These are phyloP conservation scores for Heliocidaris tuberculata DNA, from an alignment of 35 echinoderm and acorn worm species.

Conservation along the genomic window DNA sequence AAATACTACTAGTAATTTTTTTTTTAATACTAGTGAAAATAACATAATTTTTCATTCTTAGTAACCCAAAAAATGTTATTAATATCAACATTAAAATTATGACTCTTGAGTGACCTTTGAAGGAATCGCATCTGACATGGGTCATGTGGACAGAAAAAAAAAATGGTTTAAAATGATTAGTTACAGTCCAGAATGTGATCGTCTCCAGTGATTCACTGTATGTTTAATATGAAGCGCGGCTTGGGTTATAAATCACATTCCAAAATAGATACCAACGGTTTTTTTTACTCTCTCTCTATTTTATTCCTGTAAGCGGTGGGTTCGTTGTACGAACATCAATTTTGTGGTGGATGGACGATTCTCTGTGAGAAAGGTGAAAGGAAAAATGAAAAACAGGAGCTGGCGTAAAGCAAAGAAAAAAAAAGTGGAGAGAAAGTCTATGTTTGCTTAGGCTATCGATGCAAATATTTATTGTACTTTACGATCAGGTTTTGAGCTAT, in stretches of 20 bases:
- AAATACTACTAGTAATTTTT: too few species aligned
- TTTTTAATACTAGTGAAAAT: too few species aligned
- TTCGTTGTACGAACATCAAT: background rate
- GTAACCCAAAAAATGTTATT: too few species aligned
- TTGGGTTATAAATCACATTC: conserved; percentile 34
- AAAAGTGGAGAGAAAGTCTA: conserved; percentile 25
- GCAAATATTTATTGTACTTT: conserved; percentile 56
- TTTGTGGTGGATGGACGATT: background rate
- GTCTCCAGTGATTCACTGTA: background rate
- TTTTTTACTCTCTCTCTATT: background rate
- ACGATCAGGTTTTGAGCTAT: conserved; percentile 49
- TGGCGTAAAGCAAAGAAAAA: background rate
- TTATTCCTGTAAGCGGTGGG: background rate
- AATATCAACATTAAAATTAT: background rate
- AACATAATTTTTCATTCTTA: too few species aligned
- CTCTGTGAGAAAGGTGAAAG: background rate
- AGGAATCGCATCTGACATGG: background rate
- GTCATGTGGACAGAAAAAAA: background rate
- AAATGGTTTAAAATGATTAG: background rate
- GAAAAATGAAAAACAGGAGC: background rate
- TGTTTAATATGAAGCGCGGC: conserved; percentile 33
- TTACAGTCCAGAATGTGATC: background rate
- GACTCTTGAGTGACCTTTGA: background rate
- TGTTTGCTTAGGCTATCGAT: conserved; percentile 54
- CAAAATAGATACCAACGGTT: conserved; percentile 9